These are phyloP conservation scores for Drosophila recens DNA, from an alignment of 2,888 invertebrate genomes.

Conservation along the genomic window DNA sequence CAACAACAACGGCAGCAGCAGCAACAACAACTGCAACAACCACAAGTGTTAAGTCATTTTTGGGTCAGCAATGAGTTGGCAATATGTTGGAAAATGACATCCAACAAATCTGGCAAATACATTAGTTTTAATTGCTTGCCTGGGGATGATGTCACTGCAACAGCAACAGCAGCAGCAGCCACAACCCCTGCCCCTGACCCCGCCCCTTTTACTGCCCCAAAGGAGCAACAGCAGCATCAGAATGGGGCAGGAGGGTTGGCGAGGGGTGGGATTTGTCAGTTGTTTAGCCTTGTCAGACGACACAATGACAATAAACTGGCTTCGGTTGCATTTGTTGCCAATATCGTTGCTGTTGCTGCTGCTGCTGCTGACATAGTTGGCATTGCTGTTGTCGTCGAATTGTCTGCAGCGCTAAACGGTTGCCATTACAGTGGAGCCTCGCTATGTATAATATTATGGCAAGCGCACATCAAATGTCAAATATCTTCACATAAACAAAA, in stretches of 20 bases:
- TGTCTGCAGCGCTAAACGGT: constrained; percentile 59
- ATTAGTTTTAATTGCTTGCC: constrained; percentile 71
- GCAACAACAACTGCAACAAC: constrained; percentile 14
- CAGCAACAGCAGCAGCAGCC: constrained; percentile 1
- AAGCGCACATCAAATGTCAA: not conserved
- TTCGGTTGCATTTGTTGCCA: constrained; percentile 54
- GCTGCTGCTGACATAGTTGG: constrained; percentile 50
- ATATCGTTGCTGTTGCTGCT: constrained; percentile 19
- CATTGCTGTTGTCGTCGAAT: constrained; percentile 52
- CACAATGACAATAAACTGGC: constrained; percentile 67
- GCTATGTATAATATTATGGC: constrained; percentile 5
- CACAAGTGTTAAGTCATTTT: constrained; percentile 66
- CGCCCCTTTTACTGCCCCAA: constrained; percentile 6
- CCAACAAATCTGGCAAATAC: constrained; percentile 72
- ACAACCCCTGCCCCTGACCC: not conserved
- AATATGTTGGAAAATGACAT: constrained; percentile 56
- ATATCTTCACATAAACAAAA: not conserved
- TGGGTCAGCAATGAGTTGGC: constrained; percentile 66
- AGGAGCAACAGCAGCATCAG: constrained; percentile 19
- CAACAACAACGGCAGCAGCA: constrained; percentile 3
- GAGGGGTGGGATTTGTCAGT: constrained; percentile 38
- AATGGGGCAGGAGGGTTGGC: not conserved
- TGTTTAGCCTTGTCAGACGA: constrained; percentile 66
- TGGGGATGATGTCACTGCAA: constrained; percentile 68
- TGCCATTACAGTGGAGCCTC: constrained; percentile 38